phyloP scores from a whole-genome alignment of 1,140 invertebrate genomes.

The Ephestia elutella region DNA sequence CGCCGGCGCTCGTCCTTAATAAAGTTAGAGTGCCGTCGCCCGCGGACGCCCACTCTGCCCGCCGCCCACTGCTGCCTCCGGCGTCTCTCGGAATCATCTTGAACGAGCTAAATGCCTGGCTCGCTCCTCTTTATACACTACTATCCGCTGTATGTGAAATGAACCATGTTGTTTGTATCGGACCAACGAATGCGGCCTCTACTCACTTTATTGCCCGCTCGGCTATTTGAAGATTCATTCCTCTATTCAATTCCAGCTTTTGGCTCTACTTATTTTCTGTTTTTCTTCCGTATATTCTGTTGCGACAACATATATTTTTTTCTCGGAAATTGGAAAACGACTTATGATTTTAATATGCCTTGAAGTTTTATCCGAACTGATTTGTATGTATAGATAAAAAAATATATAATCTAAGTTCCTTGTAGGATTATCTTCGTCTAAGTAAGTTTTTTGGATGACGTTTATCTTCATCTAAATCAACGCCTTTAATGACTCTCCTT shows the following conservation, averaged over 20 bases:
- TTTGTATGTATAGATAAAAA: too few species aligned
- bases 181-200: background rate
- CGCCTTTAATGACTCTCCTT: too few species aligned
- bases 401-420: too few species aligned
- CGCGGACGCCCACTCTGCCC: slow-evolving; percentile 35
- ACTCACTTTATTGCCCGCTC: background rate
- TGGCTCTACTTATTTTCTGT: too few species aligned
- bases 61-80: slow-evolving; percentile 26
- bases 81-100: slow-evolving; percentile 38
- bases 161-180: slow-evolving; percentile 26
- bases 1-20: slow-evolving; percentile 59
- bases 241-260: background rate
- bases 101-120: slow-evolving; percentile 35
- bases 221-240: background rate
- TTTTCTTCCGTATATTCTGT: too few species aligned
- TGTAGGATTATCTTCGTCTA: too few species aligned
- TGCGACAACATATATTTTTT: too few species aligned
- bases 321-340: too few species aligned
- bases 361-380: too few species aligned
- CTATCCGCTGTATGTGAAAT: slow-evolving; percentile 25
- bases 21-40: slow-evolving; percentile 60
- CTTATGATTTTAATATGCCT: too few species aligned
- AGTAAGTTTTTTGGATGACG: too few species aligned
- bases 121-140: slow-evolving; percentile 29
- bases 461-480: too few species aligned